Percentiles rank a stretch among this genome's conserved stretches.
These are phyloP conservation scores for Promerops cafer DNA, from an alignment of 2,113 vertebrate species.

Conservation along the genomic window DNA sequence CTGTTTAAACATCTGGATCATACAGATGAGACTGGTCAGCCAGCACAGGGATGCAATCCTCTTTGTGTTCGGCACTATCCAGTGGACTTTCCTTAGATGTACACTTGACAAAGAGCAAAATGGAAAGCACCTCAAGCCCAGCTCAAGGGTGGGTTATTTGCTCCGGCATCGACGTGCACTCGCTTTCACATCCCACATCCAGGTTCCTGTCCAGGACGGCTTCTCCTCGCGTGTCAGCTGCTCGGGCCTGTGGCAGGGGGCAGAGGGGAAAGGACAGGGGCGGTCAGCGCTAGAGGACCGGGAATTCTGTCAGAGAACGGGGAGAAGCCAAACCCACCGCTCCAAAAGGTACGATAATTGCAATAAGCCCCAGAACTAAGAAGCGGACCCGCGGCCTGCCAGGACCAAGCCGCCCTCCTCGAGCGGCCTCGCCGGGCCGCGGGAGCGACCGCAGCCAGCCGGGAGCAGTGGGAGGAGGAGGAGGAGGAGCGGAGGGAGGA, in stretches of 20 bases:
- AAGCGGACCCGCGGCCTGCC: background rate
- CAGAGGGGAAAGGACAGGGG: accelerated
- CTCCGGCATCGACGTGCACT: background rate
- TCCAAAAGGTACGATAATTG: background rate
- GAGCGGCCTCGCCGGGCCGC: background rate
- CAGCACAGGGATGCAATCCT: background rate
- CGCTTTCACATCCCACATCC: background rate
- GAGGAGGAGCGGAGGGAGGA: conserved; percentile 25
- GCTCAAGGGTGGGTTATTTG: background rate
- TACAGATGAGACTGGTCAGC: accelerated
- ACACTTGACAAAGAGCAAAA: background rate
- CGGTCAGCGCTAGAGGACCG: background rate
- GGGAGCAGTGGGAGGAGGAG: background rate
- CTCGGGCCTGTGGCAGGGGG: background rate
- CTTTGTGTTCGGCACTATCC: background rate
- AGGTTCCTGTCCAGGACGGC: background rate
- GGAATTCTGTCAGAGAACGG: background rate
- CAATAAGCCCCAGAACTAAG: background rate
- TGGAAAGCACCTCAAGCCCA: background rate
- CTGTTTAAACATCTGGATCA: background rate
- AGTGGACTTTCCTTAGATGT: background rate
- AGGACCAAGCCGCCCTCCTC: background rate
- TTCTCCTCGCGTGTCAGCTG: background rate
- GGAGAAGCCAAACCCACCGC: background rate
- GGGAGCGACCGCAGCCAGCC: background rate